Percentiles rank a stretch among this genome's conserved stretches.
Conservation (phyloP, 30 jellyfish, hydroid and myxozoan species). For the Phacellophora camtschatica region DNA sequence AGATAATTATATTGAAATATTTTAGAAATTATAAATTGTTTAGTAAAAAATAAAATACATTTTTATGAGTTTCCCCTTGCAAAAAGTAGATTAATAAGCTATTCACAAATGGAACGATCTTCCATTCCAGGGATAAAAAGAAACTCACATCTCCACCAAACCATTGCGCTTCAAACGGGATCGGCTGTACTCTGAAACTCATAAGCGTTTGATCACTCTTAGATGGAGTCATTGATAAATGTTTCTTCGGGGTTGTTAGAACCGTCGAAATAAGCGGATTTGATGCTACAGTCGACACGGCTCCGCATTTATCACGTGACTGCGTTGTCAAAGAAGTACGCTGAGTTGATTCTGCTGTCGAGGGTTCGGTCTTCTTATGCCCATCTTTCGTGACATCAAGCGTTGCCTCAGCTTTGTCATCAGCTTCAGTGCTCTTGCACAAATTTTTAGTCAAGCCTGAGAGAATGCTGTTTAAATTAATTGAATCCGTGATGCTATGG, state of each 20-base stretch:
- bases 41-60: too few relatives aligned
- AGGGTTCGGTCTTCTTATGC: not conserved
- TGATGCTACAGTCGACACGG: not conserved
- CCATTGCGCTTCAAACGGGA: conserved; percentile 63
- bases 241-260: conserved; percentile 60
- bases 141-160: conserved; percentile 66
- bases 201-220: conserved; percentile 16
- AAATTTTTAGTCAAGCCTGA: conserved; percentile 62
- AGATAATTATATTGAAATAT: too few relatives aligned
- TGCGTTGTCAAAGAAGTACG: not conserved
- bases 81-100: too few relatives aligned
- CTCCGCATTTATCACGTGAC: not conserved
- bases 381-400: not conserved
- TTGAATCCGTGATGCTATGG: conserved; percentile 7
- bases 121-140: too few relatives aligned
- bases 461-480: conserved; percentile 34
- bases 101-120: too few relatives aligned
- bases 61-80: too few relatives aligned
- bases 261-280: conserved; percentile 15
- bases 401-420: not conserved
- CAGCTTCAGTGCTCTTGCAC: not conserved
- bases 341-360: not conserved
- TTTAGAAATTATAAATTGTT: too few relatives aligned
- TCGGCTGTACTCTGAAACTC: conserved; percentile 14
- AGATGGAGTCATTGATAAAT: conserved; percentile 50